Conservation (phyloP, 1,140 invertebrate species). For the roundworm (Caenorhabditis elegans) region WBcel235 BX284603.4:13297501-13298000, state of each 20-base stretch:
- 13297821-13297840: no score
- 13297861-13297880: not conserved
- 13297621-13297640: slow-evolving; percentile 36
- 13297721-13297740: slow-evolving; percentile 26
- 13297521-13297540: slow-evolving; percentile 34
- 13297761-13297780: not conserved
- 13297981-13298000: no score
- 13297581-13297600: slow-evolving; percentile 23
- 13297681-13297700: slow-evolving; percentile 34
- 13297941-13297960: not conserved
- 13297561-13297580: slow-evolving; percentile 18
- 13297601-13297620: slow-evolving; percentile 38
- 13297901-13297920: not conserved
- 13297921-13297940: not conserved
- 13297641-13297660: not conserved
- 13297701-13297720: not conserved
- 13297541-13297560: slow-evolving; percentile 40
- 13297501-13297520: slow-evolving; percentile 37
- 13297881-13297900: not conserved
- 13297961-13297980: no score
- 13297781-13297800: no score
- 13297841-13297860: no score
- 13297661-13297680: slow-evolving; percentile 40
- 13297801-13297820: no score
- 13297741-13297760: not conserved